A percentile compares a stretch with the other conserved stretches of the same genome.
Conservation (phyloP, 2,888 invertebrate species). For the Drosophila helvetica region DNA sequence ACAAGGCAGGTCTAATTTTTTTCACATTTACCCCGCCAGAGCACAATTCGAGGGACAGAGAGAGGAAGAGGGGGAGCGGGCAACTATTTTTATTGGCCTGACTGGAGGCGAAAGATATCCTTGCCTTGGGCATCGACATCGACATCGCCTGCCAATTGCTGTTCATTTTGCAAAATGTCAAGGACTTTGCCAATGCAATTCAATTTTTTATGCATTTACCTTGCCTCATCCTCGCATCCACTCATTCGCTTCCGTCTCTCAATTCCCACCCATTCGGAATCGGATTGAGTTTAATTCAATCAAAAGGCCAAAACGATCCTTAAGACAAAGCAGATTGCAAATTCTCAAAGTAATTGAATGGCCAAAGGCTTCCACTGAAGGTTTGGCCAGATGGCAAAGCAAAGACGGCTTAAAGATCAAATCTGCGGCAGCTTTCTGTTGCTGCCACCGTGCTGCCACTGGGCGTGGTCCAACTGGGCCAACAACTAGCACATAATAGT, state of each 20-base stretch:
- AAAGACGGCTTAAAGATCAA: slow-evolving; percentile 16
- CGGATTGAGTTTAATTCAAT: slow-evolving; percentile 53
- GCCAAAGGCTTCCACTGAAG: background rate
- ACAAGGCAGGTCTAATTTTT: slow-evolving; percentile 61
- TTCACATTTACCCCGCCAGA: slow-evolving; percentile 44
- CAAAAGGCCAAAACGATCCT: slow-evolving; percentile 45
- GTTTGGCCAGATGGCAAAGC: background rate
- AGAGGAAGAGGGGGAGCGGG: background rate
- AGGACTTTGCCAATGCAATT: slow-evolving; percentile 68
- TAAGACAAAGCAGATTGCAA: slow-evolving; percentile 6
- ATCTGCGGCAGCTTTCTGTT: background rate
- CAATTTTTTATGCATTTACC: slow-evolving; percentile 71
- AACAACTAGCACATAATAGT: slow-evolving; percentile 33
- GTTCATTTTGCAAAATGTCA: slow-evolving; percentile 71
- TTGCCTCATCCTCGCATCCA: slow-evolving; percentile 4
- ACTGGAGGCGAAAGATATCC: slow-evolving; percentile 47
- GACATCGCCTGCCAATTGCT: slow-evolving; percentile 40
- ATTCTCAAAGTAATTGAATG: slow-evolving; percentile 1
- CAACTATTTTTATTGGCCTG: slow-evolving; percentile 63
- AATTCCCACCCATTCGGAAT: slow-evolving; percentile 12
- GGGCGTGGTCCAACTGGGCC: slow-evolving; percentile 32
- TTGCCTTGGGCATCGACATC: slow-evolving; percentile 25
- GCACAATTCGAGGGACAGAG: slow-evolving; percentile 32
- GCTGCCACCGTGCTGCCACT: slow-evolving; percentile 4
- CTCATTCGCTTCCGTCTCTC: background rate